Percentiles rank a stretch among this genome's conserved stretches.
phyloP scores from a whole-genome alignment of 1,140 invertebrate species.

The Drosophila cardini region DNA sequence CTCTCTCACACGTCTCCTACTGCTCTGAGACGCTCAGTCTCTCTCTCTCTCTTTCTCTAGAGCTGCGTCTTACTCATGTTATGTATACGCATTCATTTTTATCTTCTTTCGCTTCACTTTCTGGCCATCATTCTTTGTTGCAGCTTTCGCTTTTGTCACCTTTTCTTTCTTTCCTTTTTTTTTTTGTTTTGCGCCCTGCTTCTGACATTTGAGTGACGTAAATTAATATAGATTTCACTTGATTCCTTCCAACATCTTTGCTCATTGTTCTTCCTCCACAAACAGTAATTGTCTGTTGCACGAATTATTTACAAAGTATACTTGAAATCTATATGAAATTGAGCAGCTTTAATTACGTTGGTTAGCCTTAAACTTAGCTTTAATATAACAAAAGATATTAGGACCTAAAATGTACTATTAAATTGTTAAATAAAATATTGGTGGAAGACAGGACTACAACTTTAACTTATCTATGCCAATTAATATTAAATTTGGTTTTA shows the following conservation, averaged over 20 bases:
- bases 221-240: conserved; percentile 69
- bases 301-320: neutral
- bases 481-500: too few relatives aligned
- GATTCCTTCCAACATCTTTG: conserved; percentile 30
- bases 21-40: neutral
- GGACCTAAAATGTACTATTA: too few relatives aligned
- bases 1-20: neutral
- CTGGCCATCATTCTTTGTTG: conserved; percentile 36
- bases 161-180: conserved; percentile 25
- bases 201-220: conserved; percentile 66
- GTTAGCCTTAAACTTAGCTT: too few relatives aligned
- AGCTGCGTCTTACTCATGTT: conserved; percentile 1
- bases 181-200: conserved; percentile 32
- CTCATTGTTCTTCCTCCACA: conserved; percentile 15
- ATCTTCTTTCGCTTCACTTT: conserved; percentile 53
- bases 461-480: too few relatives aligned
- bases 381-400: too few relatives aligned
- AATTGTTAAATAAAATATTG: too few relatives aligned
- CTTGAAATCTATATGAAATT: neutral
- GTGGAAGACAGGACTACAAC: too few relatives aligned
- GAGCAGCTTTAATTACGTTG: neutral
- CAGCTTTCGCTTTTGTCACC: conserved; percentile 62
- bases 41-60: neutral
- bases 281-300: neutral
- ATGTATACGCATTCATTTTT: conserved; percentile 23